A percentile compares a stretch with the other conserved stretches of the same genome.
Conservation (phyloP, 2,797 vertebrate species). For the Danio albolineatus region DNA sequence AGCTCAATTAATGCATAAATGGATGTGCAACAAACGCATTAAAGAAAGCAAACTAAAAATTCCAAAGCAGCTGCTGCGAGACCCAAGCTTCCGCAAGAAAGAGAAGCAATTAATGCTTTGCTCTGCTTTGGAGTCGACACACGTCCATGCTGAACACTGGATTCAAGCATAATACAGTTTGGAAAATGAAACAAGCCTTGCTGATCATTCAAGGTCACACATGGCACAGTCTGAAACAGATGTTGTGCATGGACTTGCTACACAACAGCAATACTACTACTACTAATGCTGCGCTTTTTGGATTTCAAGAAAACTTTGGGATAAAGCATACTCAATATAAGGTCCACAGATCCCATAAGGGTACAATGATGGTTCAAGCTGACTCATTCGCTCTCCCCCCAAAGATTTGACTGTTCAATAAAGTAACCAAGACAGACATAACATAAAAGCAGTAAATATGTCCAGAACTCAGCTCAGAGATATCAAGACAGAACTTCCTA, state of each 20-base stretch:
- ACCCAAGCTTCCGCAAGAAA: neutral
- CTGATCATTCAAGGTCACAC: neutral
- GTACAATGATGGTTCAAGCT: neutral
- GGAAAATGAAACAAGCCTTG: neutral
- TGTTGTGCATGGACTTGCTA: neutral
- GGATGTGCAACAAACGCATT: slow-evolving; percentile 21
- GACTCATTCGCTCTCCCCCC: neutral
- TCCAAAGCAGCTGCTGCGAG: slow-evolving; percentile 18
- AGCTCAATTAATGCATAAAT: slow-evolving; percentile 51
- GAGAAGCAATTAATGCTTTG: neutral
- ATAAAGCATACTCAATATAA: neutral
- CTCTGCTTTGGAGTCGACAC: neutral
- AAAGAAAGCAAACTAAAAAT: slow-evolving; percentile 15
- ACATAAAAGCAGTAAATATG: neutral
- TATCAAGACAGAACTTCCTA: neutral
- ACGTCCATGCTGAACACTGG: neutral
- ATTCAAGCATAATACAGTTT: neutral
- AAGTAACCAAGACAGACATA: neutral
- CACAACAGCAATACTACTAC: neutral
- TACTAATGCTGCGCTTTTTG: too few species aligned
- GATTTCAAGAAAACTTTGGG: too few species aligned
- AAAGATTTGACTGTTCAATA: neutral
- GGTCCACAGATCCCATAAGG: neutral
- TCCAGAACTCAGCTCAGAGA: neutral
- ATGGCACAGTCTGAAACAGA: neutral